phyloP scores from a whole-genome alignment of 2,797 vertebrate genomes.

The Pelodytes ibericus region DNA sequence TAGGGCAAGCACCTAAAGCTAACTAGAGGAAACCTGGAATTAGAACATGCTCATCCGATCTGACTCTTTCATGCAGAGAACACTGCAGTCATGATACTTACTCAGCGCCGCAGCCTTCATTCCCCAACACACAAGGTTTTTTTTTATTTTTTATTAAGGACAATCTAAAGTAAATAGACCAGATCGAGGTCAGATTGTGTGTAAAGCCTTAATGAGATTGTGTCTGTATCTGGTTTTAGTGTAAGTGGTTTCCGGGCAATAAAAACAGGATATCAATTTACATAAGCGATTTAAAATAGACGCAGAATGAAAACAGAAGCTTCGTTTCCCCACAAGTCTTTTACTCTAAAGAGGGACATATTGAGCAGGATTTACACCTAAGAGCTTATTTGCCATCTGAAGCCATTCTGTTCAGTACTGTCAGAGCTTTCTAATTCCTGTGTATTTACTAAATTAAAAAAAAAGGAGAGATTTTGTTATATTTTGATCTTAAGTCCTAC shows the following conservation, averaged over 20 bases:
- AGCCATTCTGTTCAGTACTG: neutral
- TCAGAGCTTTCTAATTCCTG: neutral
- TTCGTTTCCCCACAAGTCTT: neutral
- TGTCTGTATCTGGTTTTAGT: slow-evolving; percentile 3
- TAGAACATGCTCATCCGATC: too few relatives aligned
- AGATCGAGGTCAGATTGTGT: neutral
- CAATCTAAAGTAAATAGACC: neutral
- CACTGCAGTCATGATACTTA: too few relatives aligned
- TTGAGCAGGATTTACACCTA: neutral
- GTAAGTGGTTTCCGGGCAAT: neutral
- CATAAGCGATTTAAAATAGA: neutral
- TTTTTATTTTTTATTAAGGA: neutral
- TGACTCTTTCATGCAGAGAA: too few relatives aligned
- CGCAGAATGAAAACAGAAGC: neutral
- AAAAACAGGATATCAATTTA: neutral
- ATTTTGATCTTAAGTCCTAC: too few relatives aligned
- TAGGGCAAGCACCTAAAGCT: too few relatives aligned
- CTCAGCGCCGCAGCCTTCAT: too few relatives aligned
- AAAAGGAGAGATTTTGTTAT: too few relatives aligned
- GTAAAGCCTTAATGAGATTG: neutral
- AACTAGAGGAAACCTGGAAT: too few relatives aligned
- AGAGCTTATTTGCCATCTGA: neutral
- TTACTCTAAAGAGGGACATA: neutral
- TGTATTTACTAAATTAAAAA: too few relatives aligned
- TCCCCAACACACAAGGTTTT: neutral